phyloP scores from a whole-genome alignment of 2,797 vertebrate species.

The Cuculus canorus region DNA sequence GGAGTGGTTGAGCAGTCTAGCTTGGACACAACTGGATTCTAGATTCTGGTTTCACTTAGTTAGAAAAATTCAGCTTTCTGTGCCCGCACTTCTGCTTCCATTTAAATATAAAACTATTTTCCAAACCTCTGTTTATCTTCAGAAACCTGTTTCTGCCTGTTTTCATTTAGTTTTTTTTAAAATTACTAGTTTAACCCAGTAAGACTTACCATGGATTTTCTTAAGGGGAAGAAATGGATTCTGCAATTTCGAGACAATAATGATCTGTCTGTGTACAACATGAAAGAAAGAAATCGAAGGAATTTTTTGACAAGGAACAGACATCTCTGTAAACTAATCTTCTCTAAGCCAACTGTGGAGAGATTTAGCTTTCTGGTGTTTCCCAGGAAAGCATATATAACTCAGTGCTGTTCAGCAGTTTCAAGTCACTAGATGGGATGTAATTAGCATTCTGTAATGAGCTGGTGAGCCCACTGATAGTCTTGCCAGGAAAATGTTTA shows the following conservation, averaged over 20 bases:
- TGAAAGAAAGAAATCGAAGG: constrained; percentile 57
- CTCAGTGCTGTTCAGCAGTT: constrained; percentile 14
- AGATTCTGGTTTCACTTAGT: constrained; percentile 21
- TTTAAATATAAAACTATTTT: constrained; percentile 19
- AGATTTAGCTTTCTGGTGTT: constrained; percentile 43
- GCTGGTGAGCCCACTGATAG: background rate
- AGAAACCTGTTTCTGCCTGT: constrained; percentile 38
- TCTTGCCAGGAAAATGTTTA: constrained; percentile 11
- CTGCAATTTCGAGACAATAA: constrained; percentile 55
- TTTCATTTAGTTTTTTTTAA: background rate
- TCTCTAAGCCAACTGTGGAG: constrained; percentile 22
- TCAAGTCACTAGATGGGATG: constrained; percentile 26
- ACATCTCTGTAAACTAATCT: constrained; percentile 18
- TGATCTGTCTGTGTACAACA: constrained; percentile 4
- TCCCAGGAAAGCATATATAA: background rate
- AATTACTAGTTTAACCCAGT: constrained; percentile 39
- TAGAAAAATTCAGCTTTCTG: background rate
- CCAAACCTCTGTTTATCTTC: constrained; percentile 39
- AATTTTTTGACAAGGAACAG: constrained; percentile 66
- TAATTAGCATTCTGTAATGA: constrained; percentile 43
- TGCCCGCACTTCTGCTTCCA: background rate
- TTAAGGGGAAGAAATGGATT: constrained; percentile 56
- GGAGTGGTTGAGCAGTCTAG: background rate
- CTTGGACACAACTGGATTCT: background rate
- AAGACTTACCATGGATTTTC: constrained; percentile 50